Conservation (phyloP, 1,140 invertebrate species). For the Charaxes varanes region DNA sequence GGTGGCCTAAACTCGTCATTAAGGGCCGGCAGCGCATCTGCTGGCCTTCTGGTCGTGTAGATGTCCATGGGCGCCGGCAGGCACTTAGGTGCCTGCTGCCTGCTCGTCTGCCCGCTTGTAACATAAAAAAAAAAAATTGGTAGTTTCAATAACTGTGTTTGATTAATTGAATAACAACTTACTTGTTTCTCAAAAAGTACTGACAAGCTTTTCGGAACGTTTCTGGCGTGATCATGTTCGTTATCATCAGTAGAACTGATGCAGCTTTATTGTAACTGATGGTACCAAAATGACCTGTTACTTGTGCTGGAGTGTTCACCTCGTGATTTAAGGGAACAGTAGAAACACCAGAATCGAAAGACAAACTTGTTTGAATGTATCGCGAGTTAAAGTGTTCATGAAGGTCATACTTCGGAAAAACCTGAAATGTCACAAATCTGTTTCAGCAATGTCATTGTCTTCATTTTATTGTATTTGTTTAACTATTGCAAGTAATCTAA, state of each 20-base stretch:
- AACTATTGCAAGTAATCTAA: no score
- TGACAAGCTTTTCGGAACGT: constrained; percentile 78
- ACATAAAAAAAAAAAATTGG: no score
- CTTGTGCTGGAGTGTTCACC: constrained; percentile 74
- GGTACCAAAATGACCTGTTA: constrained; percentile 79
- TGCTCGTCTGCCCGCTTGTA: no score
- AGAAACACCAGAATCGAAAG: constrained; percentile 77
- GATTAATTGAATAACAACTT: constrained; percentile 25
- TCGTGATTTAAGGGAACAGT: constrained; percentile 78
- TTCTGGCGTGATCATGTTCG: constrained; percentile 77
- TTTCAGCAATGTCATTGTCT: no score
- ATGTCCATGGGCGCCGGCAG: no score
- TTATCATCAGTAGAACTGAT: constrained; percentile 85
- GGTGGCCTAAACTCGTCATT: no score
- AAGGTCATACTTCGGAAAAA: constrained; percentile 69
- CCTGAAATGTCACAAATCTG: constrained; percentile 38
- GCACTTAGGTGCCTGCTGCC: no score
- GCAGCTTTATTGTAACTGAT: constrained; percentile 84
- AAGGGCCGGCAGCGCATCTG: no score
- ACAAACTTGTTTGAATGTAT: constrained; percentile 79
- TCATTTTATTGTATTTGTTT: no score
- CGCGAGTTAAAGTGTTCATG: constrained; percentile 77
- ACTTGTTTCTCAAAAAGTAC: constrained; percentile 64
- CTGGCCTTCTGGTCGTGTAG: no score
- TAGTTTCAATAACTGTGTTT: no score